Evolutionary conservation across 2,113 vertebrate genomes (phyloP).

Genomic region (Gobio gobio): DNA sequence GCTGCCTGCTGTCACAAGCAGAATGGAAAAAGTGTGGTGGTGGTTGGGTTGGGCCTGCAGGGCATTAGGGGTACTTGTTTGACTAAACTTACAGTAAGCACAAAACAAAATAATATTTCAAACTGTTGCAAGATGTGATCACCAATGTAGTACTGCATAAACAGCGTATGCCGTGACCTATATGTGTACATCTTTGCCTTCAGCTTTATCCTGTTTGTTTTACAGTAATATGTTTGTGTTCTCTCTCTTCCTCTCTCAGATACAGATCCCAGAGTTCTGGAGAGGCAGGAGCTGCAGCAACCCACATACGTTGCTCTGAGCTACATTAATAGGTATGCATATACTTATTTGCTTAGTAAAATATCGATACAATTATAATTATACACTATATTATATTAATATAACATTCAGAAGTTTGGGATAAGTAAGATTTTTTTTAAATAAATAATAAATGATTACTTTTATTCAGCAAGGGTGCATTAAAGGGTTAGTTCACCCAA

Average conservation of each 20-base stretch:
- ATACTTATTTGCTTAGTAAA: not conserved
- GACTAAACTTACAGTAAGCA: constrained; percentile 24
- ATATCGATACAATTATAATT: not conserved
- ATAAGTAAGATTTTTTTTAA: not conserved
- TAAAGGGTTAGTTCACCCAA: too few species aligned
- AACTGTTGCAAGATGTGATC: too few species aligned
- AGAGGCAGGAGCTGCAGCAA: constrained; percentile 98
- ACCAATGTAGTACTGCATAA: not conserved
- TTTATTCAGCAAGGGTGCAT: not conserved
- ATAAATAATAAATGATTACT: not conserved
- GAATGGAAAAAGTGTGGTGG: constrained; percentile 55
- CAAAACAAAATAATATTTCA: not conserved
- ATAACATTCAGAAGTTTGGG: not conserved
- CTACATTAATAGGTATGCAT: constrained; percentile 94
- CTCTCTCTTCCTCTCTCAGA: constrained; percentile 73
- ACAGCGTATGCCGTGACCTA: not conserved
- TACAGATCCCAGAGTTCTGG: constrained; percentile 96
- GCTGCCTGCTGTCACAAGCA: constrained; percentile 62
- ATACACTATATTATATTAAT: too few species aligned
- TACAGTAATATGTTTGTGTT: not conserved
- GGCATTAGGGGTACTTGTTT: constrained; percentile 36
- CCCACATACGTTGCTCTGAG: constrained; percentile 97
- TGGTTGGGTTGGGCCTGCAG: not conserved
- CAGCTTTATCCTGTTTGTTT: not conserved
- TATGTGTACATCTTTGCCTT: not conserved